Base-by-base conservation (phyloP, 2,888 invertebrate genomes). In the Chesias legatella region DNA sequence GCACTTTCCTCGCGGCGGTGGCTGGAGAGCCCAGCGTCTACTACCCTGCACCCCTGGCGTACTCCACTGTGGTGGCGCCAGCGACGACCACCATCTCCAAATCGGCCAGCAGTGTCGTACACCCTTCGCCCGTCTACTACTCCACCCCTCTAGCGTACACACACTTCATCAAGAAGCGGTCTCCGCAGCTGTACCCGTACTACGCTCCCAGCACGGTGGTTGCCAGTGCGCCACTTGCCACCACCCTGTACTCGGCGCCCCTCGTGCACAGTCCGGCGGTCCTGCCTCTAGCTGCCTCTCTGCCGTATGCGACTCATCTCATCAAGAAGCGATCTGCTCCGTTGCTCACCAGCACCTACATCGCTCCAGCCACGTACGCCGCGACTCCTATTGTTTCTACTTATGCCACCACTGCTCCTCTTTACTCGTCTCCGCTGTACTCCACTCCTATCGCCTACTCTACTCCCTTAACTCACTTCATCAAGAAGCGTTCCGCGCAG, bases 1-100 rank as follows among this genome's bases (percentile, higher is more conserved):
- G 83, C 69, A 89, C 90, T 77, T 76, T 91, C 62, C 65, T 91
- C 63, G 90, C 91, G 58, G 78, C 86, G 58, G 78, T 85, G 58
- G 91, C 78, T 79, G 38, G 91, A 53, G 71, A 79, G 51, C 82
- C 81, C 6, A 56, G 67, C 10, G 34, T 53, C 27, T 28, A 55
- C 6, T 57, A 51, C 32, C 47, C 61, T 17, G 49, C 68, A 7
- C 73, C 70, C 3, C 49, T 72, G 37, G 36, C 64, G 5, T 51
- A 47, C 37, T 72, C 76, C 39, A 65, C 73, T 6, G 43, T 70
- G 29, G 29, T 79, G 25, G 48, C 74, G 5, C 83, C 82, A 29
- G 76, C 68, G 21, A 62, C 70, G 7, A 78, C 83, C 6, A 75
- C 73, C 28, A 76, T 81, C 60, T 61, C 75, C 20, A 66, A 73